Conservation (phyloP, 2,113 vertebrate species). For the Mormoops blainvillei region DNA sequence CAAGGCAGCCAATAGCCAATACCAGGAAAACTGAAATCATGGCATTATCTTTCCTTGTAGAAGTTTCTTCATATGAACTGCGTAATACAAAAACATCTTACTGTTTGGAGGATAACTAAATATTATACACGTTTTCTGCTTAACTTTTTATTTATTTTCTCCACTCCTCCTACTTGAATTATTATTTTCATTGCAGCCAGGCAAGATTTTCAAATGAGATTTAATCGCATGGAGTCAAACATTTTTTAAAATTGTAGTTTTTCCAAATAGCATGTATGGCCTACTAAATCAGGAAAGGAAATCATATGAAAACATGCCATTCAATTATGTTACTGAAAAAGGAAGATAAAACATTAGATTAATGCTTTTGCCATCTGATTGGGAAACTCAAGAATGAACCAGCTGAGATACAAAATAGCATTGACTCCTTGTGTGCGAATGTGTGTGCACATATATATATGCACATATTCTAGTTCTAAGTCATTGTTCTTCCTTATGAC, state of each 20-base stretch:
- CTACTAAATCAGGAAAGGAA: conserved; percentile 34
- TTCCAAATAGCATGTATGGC: conserved; percentile 13
- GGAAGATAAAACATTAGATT: neutral
- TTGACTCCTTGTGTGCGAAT: neutral
- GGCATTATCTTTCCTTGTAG: conserved; percentile 55
- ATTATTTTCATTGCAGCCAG: conserved; percentile 31
- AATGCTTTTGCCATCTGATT: neutral
- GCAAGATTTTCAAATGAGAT: conserved; percentile 32
- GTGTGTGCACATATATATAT: too few relatives aligned
- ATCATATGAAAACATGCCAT: neutral
- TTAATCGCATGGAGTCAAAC: neutral
- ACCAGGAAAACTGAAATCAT: conserved; percentile 48
- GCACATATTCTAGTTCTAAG: neutral
- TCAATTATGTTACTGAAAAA: conserved; percentile 28
- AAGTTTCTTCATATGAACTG: conserved; percentile 57
- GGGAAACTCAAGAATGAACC: neutral
- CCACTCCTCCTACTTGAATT: neutral
- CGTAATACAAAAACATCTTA: conserved; percentile 48
- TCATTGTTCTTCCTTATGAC: neutral
- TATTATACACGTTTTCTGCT: conserved; percentile 14
- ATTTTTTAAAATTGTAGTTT: conserved; percentile 39
- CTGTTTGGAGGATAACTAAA: neutral
- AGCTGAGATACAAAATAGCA: neutral
- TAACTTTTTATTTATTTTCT: conserved; percentile 13
- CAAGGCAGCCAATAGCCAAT: conserved; percentile 57